Base-by-base conservation (phyloP, 1,140 invertebrate species). In the Ectropis grisescens region DNA sequence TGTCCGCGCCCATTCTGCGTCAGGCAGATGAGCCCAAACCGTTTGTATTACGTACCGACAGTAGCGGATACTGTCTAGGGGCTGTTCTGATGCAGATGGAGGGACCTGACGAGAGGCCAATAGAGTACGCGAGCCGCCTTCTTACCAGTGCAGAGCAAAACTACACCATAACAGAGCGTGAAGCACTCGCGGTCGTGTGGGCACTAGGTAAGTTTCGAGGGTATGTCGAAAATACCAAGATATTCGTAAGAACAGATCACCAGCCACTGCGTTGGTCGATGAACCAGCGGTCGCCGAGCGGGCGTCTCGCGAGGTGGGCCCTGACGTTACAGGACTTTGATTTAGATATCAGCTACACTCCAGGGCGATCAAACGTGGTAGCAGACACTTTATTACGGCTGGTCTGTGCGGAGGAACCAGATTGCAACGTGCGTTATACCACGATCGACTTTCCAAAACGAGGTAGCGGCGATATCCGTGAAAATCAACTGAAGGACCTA, bases 221-320 rank as follows among this genome's bases (percentile, higher is more conserved):
- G 4, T 72, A 70, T 29, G 32, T 67, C 12, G 58, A 71, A 22
- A 67, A 61, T 2, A 49, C 33, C 4, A 41, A 49, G 40, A 71
- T 86, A 24, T 56, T 26, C 0, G 56, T 85, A 0, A 39, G 56
- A 22, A 79, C 75, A 1, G 79, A 86, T 34, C 82, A 85, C 35
- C 70, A 75, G 37, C 62, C 75, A 0, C 34, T 85, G 4, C 44
- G 47, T 19, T 85, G 78, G 71, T 35, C 86, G 0, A 44, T 64
- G 13, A 52, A 42, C 2, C 43, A 78, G 0, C 82, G 76, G 35
- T 56, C 61, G 0, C 58, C 72, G 0, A 52, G 34, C 1, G 60
- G 58, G 3, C 37, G 57, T 1, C 14, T 75, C 7, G 70, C 71
- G 0, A 38, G 78, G 13, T 85, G 82, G 83, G 42, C 60, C 1